Evolutionary conservation across 2,113 vertebrate species (phyloP).

Genomic region (Conger conger): DNA sequence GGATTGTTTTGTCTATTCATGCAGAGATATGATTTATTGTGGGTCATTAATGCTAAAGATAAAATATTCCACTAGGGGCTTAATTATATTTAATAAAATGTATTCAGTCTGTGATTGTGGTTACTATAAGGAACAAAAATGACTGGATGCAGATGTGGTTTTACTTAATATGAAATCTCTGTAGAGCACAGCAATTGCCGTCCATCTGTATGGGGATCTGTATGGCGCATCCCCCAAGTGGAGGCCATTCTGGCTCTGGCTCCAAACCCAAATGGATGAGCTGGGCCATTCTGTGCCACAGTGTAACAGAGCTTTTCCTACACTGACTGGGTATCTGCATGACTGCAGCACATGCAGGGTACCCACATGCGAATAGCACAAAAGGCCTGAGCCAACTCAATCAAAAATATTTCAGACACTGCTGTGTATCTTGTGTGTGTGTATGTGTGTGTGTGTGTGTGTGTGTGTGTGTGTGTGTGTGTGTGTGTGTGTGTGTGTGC

Average conservation of each 20-base stretch:
- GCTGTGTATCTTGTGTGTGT: too few relatives aligned
- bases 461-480: too few relatives aligned
- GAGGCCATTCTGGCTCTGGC: not conserved
- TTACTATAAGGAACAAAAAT: not conserved
- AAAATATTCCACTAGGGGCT: slow-evolving; percentile 6
- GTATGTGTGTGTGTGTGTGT: too few relatives aligned
- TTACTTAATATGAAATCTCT: not conserved
- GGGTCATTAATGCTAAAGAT: slow-evolving; percentile 23
- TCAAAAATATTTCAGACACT: too few relatives aligned
- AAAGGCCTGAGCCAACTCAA: too few relatives aligned
- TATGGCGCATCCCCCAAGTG: not conserved
- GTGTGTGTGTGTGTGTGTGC: too few relatives aligned
- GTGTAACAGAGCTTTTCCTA: not conserved
- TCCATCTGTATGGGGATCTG: not conserved
- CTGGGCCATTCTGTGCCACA: not conserved
- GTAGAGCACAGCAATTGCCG: not conserved
- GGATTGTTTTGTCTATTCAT: not conserved
- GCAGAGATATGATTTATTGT: slow-evolving; percentile 23
- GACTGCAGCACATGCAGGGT: too few relatives aligned
- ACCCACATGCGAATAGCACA: too few relatives aligned
- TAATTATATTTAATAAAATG: slow-evolving; percentile 4
- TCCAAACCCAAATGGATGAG: not conserved
- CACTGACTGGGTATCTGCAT: not conserved
- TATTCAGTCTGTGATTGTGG: slow-evolving; percentile 5
- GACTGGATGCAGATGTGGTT: slow-evolving; percentile 1